phyloP scores from a whole-genome alignment of 1,140 invertebrate genomes.

The Melitaea cinxia region DNA sequence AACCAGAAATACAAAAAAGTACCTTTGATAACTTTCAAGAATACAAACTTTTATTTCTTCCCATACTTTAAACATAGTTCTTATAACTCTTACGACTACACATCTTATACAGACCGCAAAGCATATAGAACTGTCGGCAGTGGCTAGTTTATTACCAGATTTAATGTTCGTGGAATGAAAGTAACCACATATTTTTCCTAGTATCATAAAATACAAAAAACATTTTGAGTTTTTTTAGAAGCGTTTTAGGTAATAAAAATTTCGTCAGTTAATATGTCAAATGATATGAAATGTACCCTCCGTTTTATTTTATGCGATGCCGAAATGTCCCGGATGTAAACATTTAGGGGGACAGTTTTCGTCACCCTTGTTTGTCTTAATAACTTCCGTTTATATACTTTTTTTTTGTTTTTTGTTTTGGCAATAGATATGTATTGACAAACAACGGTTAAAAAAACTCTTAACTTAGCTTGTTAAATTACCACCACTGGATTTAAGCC shows the following conservation, averaged over 20 bases:
- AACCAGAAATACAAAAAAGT: too few species aligned
- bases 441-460: too few species aligned
- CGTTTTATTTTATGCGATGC: neutral
- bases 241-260: neutral
- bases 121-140: too few species aligned
- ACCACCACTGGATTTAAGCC: too few species aligned
- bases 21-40: too few species aligned
- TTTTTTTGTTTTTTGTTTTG: neutral
- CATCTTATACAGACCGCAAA: too few species aligned
- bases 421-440: neutral
- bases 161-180: too few species aligned
- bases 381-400: neutral
- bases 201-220: neutral
- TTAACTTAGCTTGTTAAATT: too few species aligned
- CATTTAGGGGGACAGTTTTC: slow-evolving; percentile 7
- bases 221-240: neutral
- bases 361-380: neutral
- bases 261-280: slow-evolving; percentile 2
- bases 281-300: slow-evolving; percentile 1
- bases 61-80: too few species aligned
- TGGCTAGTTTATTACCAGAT: too few species aligned
- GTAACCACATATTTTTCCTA: neutral
- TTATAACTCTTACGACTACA: too few species aligned
- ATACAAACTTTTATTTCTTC: too few species aligned
- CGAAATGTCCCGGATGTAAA: neutral